A percentile compares a stretch with the other conserved stretches of the same genome.
Conservation (phyloP, 2,113 vertebrate species). For the Takifugu flavidus region DNA sequence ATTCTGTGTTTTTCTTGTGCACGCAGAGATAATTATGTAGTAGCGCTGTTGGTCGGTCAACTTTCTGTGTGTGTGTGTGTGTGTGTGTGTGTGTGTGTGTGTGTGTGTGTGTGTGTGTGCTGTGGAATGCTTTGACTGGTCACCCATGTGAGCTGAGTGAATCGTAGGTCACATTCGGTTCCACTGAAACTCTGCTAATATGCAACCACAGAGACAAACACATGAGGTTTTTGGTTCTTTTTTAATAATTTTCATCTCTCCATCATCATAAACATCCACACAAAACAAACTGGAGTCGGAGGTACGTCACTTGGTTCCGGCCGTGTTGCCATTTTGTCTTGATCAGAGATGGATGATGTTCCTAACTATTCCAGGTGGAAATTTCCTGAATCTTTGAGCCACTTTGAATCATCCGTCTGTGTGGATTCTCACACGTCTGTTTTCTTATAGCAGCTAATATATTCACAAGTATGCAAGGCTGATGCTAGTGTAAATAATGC, state of each 20-base stretch:
- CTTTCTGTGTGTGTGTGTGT: constrained; percentile 24
- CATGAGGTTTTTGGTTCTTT: neutral
- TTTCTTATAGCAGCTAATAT: no score
- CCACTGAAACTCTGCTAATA: constrained; percentile 49
- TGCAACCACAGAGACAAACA: constrained; percentile 1
- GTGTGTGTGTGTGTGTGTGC: constrained; percentile 17
- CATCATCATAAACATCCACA: no score
- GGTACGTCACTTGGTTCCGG: no score
- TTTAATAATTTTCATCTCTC: no score
- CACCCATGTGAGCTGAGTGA: constrained; percentile 34
- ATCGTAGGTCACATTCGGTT: constrained; percentile 9
- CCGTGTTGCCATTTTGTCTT: no score
- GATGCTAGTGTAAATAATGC: constrained; percentile 60
- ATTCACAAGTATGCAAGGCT: constrained; percentile 2
- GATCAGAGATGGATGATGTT: no score
- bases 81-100: constrained; percentile 12
- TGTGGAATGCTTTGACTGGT: constrained; percentile 36
- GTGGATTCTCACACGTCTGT: no score
- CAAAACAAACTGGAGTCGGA: no score
- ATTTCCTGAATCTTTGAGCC: no score
- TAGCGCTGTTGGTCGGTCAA: neutral
- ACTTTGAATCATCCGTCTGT: no score
- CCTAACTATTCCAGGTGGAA: no score
- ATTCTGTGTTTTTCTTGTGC: constrained; percentile 1
- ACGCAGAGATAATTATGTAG: neutral